Base-by-base conservation (phyloP, 2,113 vertebrate genomes). In the Channa maculata region DNA sequence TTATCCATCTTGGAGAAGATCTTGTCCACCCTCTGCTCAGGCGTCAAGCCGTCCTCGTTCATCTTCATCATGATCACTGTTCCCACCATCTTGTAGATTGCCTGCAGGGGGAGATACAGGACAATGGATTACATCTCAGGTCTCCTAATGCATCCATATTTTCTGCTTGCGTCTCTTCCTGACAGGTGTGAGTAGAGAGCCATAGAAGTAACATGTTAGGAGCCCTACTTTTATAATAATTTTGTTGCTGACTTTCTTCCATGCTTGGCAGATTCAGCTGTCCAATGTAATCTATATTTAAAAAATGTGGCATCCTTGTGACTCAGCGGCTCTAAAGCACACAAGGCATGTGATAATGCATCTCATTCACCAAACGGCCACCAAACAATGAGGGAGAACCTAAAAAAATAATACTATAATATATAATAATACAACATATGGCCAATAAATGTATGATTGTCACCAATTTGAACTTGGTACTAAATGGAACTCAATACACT, bases 1-100 rank as follows among this genome's bases (percentile, higher is more conserved):
- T 98, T 99, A 93, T 99, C 98, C 98, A 99, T 99, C 95, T 99
- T 99, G 91, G 96, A 98, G 96, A 99, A 99, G 93, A 99, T 99
- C 96, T 97, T 99, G 95, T 99, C 97, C 79, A 99, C 98, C 75
- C 98, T 93, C 74, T 99, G 98, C 93, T 98, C 92, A 0, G 98
- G 98, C 49, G 98, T 99, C 86, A 99, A 95, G 62, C 98, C 96
- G 8, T 99, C 98, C 90, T 99, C 98, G 0, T 99, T 99, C 98
- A 99, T 99, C 71, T 99, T 99, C 97, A 99, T 99, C 98, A 99
- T 99, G 91, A 99, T 99, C 93, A 99, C 98, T 0, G 97, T 99
- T 87, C 98, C 98, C 84, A 99, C 98, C 98, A 99, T 99, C 92
- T 99, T 99, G 93, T 99, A 99, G 94, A 99, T 99, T 4, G 98